These are phyloP conservation scores for Monochamus alternatus DNA, from an alignment of 2,888 invertebrate genomes.

Conservation along the genomic window DNA sequence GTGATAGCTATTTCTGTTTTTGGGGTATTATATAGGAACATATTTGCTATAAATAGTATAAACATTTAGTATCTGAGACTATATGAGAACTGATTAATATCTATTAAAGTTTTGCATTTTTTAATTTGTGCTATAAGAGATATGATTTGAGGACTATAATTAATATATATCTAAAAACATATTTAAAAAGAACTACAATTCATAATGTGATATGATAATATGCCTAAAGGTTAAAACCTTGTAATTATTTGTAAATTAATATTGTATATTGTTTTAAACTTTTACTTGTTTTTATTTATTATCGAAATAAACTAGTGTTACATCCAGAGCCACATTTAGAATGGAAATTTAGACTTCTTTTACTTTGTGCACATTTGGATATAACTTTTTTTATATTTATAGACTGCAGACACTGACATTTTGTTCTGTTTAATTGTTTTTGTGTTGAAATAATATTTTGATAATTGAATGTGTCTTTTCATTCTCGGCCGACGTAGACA, in stretches of 20 bases:
- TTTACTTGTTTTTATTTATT: constrained; percentile 26
- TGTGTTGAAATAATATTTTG: no score
- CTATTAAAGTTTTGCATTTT: not conserved
- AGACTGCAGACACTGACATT: no score
- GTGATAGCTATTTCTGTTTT: not conserved
- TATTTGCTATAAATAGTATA: not conserved
- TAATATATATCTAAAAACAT: not conserved
- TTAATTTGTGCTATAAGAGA: not conserved
- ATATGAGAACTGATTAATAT: not conserved
- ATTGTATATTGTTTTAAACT: constrained; percentile 24
- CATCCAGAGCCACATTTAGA: no score
- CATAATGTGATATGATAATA: constrained; percentile 27
- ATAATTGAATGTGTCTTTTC: no score
- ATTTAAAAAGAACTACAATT: constrained; percentile 25
- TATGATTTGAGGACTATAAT: constrained; percentile 28
- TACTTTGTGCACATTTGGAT: no score
- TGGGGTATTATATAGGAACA: constrained; percentile 1
- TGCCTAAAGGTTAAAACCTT: constrained; percentile 25
- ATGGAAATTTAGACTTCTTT: no score
- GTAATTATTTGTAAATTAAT: constrained; percentile 32
- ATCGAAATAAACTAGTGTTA: not conserved
- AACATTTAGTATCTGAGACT: not conserved
- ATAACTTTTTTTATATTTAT: no score
- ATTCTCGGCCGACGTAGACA: no score
- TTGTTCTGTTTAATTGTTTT: no score